Base-by-base conservation (phyloP, 2,113 vertebrate species). In the Eonycteris spelaea region DNA sequence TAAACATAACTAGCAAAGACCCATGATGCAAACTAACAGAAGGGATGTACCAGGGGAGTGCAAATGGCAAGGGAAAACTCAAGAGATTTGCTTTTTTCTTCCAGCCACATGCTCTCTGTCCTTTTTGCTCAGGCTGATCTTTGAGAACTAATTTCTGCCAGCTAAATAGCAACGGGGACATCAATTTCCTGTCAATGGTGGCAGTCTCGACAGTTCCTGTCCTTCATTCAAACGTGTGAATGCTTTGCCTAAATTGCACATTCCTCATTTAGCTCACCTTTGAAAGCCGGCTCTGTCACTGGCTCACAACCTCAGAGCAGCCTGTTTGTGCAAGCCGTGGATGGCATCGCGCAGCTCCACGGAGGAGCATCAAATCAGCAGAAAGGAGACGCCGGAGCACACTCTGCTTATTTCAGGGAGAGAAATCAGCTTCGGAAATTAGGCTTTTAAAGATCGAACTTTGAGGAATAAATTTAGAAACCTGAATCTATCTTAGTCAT, bases 161-260 rank as follows among this genome's bases (percentile, higher is more conserved):
- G 95, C 98, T 98, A 98, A 98, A 98, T 97, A 98, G 98, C 97
- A 98, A 98, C 18, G 1, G 26, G 70, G 55, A 98, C 97, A 98
- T 98, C 98, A 98, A 98, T 98, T 98, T 98, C 97, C 96, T 98
- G 97, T 96, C 97, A 96, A 85, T 53, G 35, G 92, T 53, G 68
- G 96, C 95, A 96, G 94, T 97, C 97, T 95, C 84, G 70, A 97
- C 96, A 97, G 95, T 98, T 98, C 94, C 97, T 89, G 48, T 95
- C 96, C 97, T 97, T 97, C 97, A 97, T 98, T 98, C 97, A 98
- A 96, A 98, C 97, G 77, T 96, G 70, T 82, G 97, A 98, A 98
- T 97, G 97, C 95, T 97, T 97, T 96, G 48, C 97, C 96, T 97
- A 98, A 97, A 98, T 94, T 93, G 97, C 93, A 97, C 95, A 94